Base-by-base conservation (phyloP, 2,888 invertebrate species). In the Allygus modestus region DNA sequence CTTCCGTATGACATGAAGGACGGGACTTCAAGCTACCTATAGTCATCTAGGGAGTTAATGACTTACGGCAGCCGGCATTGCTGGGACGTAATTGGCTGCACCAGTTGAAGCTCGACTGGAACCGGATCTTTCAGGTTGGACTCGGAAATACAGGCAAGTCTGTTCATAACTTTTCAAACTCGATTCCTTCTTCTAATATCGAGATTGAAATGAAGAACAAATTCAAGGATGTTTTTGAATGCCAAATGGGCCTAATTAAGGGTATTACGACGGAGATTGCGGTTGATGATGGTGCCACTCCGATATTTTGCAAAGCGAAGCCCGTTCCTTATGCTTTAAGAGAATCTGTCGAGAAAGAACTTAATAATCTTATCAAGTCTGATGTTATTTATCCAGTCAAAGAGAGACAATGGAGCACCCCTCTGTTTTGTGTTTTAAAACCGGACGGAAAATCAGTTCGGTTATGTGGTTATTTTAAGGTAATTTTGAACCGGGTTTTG, bases 61-160 rank as follows among this genome's bases (percentile, higher is more conserved):
- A 61, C 28, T 20, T 2, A 23, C 7, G 61, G 23, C 61, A 61
- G 26, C 61, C 61, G 7, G 61, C 28, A 28, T 20, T 61, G 11
- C 17, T 61, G 23, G 61, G 61, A 23, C 26, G 61, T 23, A 61
- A 61, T 61, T 61, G 61, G 61, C 61, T 61, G 11, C 23, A 23
- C 4, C 20, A 61, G 15, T 23, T 61, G 28, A 61, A 61, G 28
- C 61, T 61, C 61, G 61, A 61, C 26, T 61, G 61, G 61, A 28
- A 61, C 17, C 61, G 61, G 26, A 61, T 61, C 26, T 61, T 61
- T 61, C 61, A 61, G 61, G 61, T 61, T 61, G 61, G 61, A 23
- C 23, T 20, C 11, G 61, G 61, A 61, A 61, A 15, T 61, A 28
- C 61, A 61, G 61, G 61, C 61, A 61, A 61, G 61, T 61, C 26